Percentiles rank a stretch among this genome's conserved stretches.
phyloP scores from a whole-genome alignment of 2,888 invertebrate species.

The Micoletzkya japonica region DNA sequence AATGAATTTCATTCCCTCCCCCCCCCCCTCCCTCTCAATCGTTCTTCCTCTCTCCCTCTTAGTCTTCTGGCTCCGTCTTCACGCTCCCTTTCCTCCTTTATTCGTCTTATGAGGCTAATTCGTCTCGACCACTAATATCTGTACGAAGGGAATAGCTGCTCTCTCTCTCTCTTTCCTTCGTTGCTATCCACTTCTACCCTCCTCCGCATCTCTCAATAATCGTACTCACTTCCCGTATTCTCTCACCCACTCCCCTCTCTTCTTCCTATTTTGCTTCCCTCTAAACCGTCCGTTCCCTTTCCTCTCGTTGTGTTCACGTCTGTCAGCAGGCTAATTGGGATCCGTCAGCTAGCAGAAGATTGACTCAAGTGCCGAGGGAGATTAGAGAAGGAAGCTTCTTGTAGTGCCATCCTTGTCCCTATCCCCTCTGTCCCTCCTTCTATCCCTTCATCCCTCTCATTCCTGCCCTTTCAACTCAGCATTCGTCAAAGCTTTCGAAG shows the following conservation, averaged over 20 bases:
- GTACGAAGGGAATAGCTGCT: background rate
- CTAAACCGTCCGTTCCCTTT: background rate
- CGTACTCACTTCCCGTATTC: background rate
- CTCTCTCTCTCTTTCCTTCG: background rate
- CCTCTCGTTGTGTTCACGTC: background rate
- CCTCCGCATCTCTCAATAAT: background rate
- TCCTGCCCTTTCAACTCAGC: background rate
- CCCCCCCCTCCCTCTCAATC: conserved; percentile 7
- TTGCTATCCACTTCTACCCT: background rate
- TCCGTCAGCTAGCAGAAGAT: background rate
- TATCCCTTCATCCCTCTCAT: background rate
- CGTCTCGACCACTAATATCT: background rate
- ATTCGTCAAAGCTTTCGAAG: background rate
- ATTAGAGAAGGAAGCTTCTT: background rate
- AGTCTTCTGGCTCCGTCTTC: background rate
- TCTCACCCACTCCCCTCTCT: background rate
- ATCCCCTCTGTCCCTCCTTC: too few relatives aligned
- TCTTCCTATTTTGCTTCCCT: background rate
- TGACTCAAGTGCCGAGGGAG: background rate
- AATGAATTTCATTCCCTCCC: background rate
- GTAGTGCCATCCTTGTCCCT: too few relatives aligned
- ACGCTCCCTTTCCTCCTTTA: background rate
- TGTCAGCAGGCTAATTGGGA: too few relatives aligned
- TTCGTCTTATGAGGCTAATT: background rate
- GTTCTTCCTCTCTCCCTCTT: conserved; percentile 11